Percentiles rank a stretch among this genome's conserved stretches.
Evolutionary conservation across 2,797 vertebrate genomes (phyloP).

Genomic region (Melanogrammus aeglefinus): DNA sequence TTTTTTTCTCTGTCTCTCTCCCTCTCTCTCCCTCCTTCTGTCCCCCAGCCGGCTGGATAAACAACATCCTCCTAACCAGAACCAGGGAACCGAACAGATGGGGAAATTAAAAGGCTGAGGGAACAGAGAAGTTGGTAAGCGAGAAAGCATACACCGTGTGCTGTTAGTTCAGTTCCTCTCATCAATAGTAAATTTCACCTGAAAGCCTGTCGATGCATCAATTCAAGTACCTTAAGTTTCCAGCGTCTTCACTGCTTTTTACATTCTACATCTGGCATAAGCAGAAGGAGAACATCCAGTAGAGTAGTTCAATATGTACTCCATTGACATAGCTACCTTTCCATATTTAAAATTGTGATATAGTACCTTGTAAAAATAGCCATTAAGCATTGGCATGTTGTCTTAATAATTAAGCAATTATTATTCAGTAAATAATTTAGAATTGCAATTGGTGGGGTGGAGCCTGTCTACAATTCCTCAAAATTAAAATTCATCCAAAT

Average conservation of each 20-base stretch:
- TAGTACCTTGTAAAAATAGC: neutral
- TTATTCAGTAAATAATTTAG: neutral
- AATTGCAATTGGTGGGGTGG: neutral
- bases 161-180: too few species aligned
- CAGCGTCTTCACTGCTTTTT: too few species aligned
- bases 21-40: conserved; percentile 9
- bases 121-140: conserved; percentile 27
- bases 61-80: conserved; percentile 46
- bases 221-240: too few species aligned
- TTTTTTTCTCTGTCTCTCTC: too few species aligned
- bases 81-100: conserved; percentile 43
- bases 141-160: conserved; percentile 6
- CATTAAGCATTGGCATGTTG: neutral
- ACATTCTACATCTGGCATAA: too few species aligned
- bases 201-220: too few species aligned
- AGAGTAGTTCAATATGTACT: neutral
- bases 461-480: neutral
- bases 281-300: too few species aligned
- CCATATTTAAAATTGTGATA: neutral
- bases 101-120: conserved; percentile 25
- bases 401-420: neutral
- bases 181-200: too few species aligned
- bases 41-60: conserved; percentile 54
- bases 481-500: neutral
- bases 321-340: neutral